A percentile compares a stretch with the other conserved stretches of the same genome.
Evolutionary conservation across 2,888 invertebrate genomes (phyloP).

Genomic region (Apodemia zela): DNA sequence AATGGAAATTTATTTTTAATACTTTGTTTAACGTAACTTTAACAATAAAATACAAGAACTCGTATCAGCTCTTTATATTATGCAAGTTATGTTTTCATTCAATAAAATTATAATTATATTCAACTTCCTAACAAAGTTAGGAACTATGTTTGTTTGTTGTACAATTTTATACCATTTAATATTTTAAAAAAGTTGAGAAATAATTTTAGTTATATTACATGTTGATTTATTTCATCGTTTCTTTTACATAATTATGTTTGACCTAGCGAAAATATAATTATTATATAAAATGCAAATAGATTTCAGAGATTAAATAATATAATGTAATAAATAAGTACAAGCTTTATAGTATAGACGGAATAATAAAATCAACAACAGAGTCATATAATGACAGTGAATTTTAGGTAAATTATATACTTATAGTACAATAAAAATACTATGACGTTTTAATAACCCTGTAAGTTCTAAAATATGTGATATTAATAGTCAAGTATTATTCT

Average conservation of each 20-base stretch:
- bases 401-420: slow-evolving; percentile 25
- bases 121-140: slow-evolving; percentile 7
- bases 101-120: neutral
- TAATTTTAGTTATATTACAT: neutral
- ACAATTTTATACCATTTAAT: neutral
- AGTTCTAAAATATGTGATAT: slow-evolving; percentile 66
- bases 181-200: neutral
- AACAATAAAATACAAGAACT: neutral
- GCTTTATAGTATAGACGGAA: slow-evolving; percentile 2
- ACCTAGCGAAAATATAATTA: neutral
- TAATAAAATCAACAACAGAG: slow-evolving; percentile 44
- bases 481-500: slow-evolving; percentile 46
- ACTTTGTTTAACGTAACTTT: neutral
- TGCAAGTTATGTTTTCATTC: neutral
- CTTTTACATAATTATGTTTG: neutral
- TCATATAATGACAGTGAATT: slow-evolving; percentile 53
- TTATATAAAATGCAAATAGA: neutral
- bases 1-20: neutral
- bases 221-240: neutral
- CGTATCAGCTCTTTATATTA: neutral
- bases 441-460: slow-evolving; percentile 66
- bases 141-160: neutral
- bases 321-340: slow-evolving; percentile 8
- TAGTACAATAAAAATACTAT: slow-evolving; percentile 39
- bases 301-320: neutral